Conservation (phyloP, 2,113 vertebrate genomes). For the Sitta europaea region DNA sequence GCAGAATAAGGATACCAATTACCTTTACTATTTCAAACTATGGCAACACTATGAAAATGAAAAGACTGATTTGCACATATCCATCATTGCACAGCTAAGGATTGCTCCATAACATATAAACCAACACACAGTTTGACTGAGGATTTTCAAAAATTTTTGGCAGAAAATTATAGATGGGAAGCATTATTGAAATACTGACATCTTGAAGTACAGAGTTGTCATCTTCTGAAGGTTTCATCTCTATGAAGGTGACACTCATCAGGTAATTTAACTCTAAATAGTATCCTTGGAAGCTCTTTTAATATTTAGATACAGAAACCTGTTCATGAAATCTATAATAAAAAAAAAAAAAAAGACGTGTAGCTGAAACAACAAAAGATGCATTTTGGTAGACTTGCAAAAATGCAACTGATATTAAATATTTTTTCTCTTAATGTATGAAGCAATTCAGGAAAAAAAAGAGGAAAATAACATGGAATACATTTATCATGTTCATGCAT, state of each 20-base stretch:
- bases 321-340: neutral
- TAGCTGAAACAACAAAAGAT: neutral
- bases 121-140: neutral
- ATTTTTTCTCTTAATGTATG: neutral
- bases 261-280: neutral
- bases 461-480: neutral
- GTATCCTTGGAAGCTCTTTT: neutral
- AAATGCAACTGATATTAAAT: neutral
- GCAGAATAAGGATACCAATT: neutral
- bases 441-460: neutral
- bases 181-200: neutral
- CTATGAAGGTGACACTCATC: neutral
- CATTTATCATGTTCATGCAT: neutral
- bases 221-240: neutral
- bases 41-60: neutral
- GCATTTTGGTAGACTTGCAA: neutral
- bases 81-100: neutral
- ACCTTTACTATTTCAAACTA: neutral
- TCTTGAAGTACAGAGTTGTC: neutral
- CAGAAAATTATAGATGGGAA: neutral
- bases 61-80: neutral
- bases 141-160: neutral
- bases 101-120: neutral
- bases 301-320: neutral
- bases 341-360: neutral